Conservation (phyloP, 2,113 vertebrate genomes). For the Petaurus breviceps region DNA sequence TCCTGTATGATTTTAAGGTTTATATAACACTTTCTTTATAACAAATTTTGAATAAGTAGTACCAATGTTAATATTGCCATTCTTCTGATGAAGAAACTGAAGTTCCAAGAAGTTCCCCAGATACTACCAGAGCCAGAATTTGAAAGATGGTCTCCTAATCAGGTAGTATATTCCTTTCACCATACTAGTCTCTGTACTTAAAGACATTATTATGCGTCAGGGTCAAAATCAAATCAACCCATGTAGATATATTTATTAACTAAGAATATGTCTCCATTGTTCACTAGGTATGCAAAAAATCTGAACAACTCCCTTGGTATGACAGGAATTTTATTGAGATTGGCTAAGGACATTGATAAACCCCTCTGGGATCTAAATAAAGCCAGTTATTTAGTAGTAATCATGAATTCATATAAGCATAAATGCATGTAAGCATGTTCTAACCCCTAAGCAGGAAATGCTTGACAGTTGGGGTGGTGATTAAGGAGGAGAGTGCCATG, state of each 20-base stretch:
- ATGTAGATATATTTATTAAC: not conserved
- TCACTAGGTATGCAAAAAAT: not conserved
- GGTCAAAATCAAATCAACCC: not conserved
- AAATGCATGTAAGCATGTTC: not conserved
- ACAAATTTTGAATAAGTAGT: not conserved
- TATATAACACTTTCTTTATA: not conserved
- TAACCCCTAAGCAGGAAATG: not conserved
- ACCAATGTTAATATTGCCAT: not conserved
- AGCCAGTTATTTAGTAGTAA: not conserved
- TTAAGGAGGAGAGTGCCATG: not conserved
- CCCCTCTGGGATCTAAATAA: not conserved
- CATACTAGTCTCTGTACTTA: not conserved
- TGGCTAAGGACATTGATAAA: not conserved
- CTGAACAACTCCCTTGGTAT: not conserved
- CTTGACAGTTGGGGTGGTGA: not conserved
- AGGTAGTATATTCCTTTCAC: not conserved
- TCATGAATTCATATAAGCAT: not conserved
- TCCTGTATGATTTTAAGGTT: not conserved
- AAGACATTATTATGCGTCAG: not conserved
- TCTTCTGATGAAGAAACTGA: not conserved
- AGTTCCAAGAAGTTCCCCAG: not conserved
- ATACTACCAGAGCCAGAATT: not conserved
- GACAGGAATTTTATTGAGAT: not conserved
- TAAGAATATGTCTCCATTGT: not conserved
- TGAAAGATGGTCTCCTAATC: not conserved